Base-by-base conservation (phyloP, 2,888 invertebrate genomes). In the Parnassius smintheus region DNA sequence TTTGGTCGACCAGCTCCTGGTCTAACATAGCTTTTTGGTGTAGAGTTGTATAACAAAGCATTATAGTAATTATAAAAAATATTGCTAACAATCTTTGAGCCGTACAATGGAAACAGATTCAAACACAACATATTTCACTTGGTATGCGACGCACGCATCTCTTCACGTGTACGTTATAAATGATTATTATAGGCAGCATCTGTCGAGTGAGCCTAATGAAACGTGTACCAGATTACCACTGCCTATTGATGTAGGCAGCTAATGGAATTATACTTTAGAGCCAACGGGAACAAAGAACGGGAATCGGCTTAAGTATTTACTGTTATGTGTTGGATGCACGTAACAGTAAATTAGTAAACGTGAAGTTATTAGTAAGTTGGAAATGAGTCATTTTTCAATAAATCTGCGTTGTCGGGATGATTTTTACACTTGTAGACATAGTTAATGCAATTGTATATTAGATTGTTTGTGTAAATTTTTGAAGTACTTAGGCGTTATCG, bases 121-220 rank as follows among this genome's bases (percentile, higher is more conserved):
- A 53, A 7, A 54, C 65, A 65, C 57, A 65, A 72, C 73, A 80
- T 82, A 80, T 81, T 78, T 81, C 74, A 78, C 75, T 71, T 62
- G 62, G 66, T 67, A 66, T 66, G 65, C 64, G 58, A 53, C 49
- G 51, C 56, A 63, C 66, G 57, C 70, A 70, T 76, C 69, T 65
- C 67, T 51, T 53, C 70, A 71, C 70, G 74, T 71, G 73, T 70
- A 69, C 74, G 72, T 83, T 77, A 85, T 82, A 84, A 83, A 85
- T 86, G 83, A 83, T 80, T 76, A 79, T 78, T 79, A 77, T 73
- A 53, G 54, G 68, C 65, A 65, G 65, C 65, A 65, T 68, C 69
- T 68, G 72, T 72, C 68, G 71, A 76, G 72, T 73, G 73, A 70
- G 73, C 67, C 75, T 81, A 85, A 85, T 85, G 86, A 78, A 69